phyloP scores from a whole-genome alignment of 2,113 vertebrate genomes.

The Coryphaenoides rupestris region DNA sequence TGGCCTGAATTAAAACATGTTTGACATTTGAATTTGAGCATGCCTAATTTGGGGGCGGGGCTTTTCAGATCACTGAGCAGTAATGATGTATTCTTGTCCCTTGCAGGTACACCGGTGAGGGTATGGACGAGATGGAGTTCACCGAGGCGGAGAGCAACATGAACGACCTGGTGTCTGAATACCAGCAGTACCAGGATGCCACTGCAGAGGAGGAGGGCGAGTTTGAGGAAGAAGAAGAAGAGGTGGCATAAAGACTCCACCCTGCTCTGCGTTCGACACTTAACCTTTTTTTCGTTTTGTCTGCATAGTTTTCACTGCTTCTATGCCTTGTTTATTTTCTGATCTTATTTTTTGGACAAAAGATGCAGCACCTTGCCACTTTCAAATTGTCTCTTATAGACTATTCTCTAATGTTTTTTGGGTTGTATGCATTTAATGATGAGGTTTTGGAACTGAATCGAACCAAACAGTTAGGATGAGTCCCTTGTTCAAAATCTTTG shows the following conservation, averaged over 20 bases:
- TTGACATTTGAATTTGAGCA: too few species aligned
- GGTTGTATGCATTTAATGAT: too few species aligned
- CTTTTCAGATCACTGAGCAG: neutral
- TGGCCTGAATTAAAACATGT: too few species aligned
- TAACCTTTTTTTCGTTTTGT: too few species aligned
- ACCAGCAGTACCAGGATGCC: slow-evolving; percentile 88
- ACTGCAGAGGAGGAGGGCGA: slow-evolving; percentile 86
- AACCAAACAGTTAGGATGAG: too few species aligned
- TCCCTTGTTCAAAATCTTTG: too few species aligned
- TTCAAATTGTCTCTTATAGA: too few species aligned
- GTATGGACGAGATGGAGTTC: slow-evolving; percentile 83
- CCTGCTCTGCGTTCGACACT: neutral
- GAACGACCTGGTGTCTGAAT: slow-evolving; percentile 84
- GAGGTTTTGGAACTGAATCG: too few species aligned
- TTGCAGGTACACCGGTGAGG: slow-evolving; percentile 72
- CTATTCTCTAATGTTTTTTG: neutral
- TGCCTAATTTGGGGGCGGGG: neutral
- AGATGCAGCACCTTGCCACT: neutral
- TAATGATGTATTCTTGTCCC: neutral
- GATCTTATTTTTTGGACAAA: neutral
- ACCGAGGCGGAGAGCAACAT: slow-evolving; percentile 78
- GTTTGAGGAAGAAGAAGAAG: slow-evolving; percentile 84
- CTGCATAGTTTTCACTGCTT: too few species aligned
- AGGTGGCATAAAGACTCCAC: slow-evolving; percentile 26
- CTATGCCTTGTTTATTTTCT: too few species aligned